Percentiles rank a stretch among this genome's conserved stretches.
These are phyloP conservation scores for Lacanobia oleracea DNA, from an alignment of 2,888 invertebrate species.

Conservation along the genomic window DNA sequence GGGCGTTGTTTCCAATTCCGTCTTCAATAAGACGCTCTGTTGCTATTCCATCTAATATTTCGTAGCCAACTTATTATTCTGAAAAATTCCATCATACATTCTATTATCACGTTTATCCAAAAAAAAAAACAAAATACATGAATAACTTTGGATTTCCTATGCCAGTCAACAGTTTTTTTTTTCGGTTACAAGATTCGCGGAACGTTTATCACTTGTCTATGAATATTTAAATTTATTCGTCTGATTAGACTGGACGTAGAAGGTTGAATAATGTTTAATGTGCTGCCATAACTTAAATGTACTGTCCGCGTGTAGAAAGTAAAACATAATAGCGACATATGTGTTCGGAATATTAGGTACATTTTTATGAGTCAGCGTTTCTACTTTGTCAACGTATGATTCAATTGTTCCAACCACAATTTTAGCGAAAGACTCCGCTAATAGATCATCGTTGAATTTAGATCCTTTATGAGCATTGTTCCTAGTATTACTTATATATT, in stretches of 20 bases:
- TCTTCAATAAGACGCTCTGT: slow-evolving; percentile 2
- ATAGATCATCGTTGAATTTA: slow-evolving; percentile 70
- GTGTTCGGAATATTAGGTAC: slow-evolving; percentile 63
- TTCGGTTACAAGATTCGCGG: slow-evolving; percentile 11
- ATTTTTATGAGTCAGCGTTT: slow-evolving; percentile 74
- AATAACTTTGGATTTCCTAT: slow-evolving; percentile 24
- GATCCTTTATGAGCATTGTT: slow-evolving; percentile 42
- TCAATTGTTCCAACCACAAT: slow-evolving; percentile 69
- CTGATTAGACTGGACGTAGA: slow-evolving; percentile 19
- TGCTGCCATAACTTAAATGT: slow-evolving; percentile 13
- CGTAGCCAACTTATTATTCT: not conserved
- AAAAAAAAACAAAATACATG: not conserved
- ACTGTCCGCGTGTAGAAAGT: slow-evolving; percentile 74
- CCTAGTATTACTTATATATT: slow-evolving; percentile 6
- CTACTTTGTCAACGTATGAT: slow-evolving; percentile 72
- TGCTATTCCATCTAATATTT: not conserved
- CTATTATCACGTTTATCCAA: slow-evolving; percentile 1
- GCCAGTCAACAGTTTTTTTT: slow-evolving; percentile 32
- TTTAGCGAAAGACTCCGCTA: slow-evolving; percentile 68
- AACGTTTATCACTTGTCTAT: slow-evolving; percentile 27
- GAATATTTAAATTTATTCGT: slow-evolving; percentile 37
- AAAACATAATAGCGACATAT: slow-evolving; percentile 58
- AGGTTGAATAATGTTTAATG: slow-evolving; percentile 15
- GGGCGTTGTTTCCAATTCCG: not conserved
- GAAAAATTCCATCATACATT: slow-evolving; percentile 22